Evolutionary conservation across 2,888 invertebrate genomes (phyloP), one percentile per base, ranked within the genome.

Genomic region (Orthonychiurus folsomi): DNA sequence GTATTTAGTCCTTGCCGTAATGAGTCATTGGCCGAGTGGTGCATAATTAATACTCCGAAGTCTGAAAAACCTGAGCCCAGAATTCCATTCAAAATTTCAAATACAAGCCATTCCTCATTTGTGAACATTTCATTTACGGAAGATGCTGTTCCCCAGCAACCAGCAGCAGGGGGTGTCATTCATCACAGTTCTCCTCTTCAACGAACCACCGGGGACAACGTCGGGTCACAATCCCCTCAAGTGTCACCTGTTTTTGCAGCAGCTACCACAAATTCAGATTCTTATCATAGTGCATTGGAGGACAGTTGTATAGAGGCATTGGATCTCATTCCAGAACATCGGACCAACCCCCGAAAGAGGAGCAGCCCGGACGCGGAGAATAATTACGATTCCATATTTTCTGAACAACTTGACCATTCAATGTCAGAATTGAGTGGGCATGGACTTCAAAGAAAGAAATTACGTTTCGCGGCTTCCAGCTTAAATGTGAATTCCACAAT

Each of bases 31-130:
- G n/a, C n/a, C 15, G 65, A 65, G 12, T 65, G 65, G 65, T 52
- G 61, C 9, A 50, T 65, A 21, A 65, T 65, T 59, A 24, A 60
- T 2, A 61, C 65, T 20, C 65, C 65, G 2, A 58, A 62, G 52
- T 55, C 57, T 3, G 55, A 56, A 21, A 65, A 61, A 54, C 5
- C 56, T n/a, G 5, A 15, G 55, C 50, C 23, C 56, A 15, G 50
- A 54, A 9, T 2, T 61, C 25, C 23, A 37, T 21, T 60, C 50
- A 23, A 21, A 23, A 12, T 52, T 9, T n/a, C n/a, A n/a, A n/a
- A n/a, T n/a, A 52, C 20, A 5, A 20, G 20, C 5, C n/a, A 63
- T 54, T 63, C 57, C 23, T 63, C 63, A 3, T 66, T 52, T 63
- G 55, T 66, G 2, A 57, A 63, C 27, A 24, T 63, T 15, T 50